These are phyloP conservation scores for Catocala nupta DNA, from an alignment of 2,888 invertebrate genomes.

Conservation along the genomic window DNA sequence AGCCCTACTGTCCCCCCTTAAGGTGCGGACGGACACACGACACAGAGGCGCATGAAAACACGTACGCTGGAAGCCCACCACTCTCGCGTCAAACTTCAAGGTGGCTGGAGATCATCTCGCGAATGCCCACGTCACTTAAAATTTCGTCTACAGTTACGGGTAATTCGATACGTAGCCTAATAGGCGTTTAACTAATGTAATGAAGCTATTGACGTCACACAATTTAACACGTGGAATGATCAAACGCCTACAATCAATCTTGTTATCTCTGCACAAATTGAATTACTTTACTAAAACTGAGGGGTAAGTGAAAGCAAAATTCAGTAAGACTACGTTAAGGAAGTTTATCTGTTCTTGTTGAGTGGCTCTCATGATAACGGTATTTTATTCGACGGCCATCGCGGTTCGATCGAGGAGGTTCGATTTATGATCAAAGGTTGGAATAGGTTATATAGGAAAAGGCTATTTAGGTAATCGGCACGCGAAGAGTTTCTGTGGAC, in stretches of 20 bases:
- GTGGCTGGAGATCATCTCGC: no score
- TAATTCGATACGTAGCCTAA: no score
- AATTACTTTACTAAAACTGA: conserved; percentile 10
- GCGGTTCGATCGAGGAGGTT: neutral
- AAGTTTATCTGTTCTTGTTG: conserved; percentile 20
- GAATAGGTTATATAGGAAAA: neutral
- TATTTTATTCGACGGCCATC: conserved; percentile 1
- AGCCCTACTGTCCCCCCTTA: no score
- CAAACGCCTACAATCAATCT: neutral
- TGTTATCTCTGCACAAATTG: neutral
- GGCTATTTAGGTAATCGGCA: neutral
- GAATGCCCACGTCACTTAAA: no score
- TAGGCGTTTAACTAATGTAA: no score
- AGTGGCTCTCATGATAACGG: conserved; percentile 20
- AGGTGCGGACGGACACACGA: no score
- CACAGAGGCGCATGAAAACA: no score
- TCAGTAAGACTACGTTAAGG: conserved; percentile 9
- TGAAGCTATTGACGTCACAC: no score
- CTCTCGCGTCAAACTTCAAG: no score
- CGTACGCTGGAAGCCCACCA: no score
- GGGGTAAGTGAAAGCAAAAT: conserved; percentile 12
- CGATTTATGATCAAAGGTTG: neutral
- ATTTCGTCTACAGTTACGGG: no score
- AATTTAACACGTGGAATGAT: no score
- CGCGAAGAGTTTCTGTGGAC: neutral